Evolutionary conservation across 2,113 vertebrate species (phyloP), one percentile per base, ranked within the genome.

Genomic region (Aldabrachelys gigantea): DNA sequence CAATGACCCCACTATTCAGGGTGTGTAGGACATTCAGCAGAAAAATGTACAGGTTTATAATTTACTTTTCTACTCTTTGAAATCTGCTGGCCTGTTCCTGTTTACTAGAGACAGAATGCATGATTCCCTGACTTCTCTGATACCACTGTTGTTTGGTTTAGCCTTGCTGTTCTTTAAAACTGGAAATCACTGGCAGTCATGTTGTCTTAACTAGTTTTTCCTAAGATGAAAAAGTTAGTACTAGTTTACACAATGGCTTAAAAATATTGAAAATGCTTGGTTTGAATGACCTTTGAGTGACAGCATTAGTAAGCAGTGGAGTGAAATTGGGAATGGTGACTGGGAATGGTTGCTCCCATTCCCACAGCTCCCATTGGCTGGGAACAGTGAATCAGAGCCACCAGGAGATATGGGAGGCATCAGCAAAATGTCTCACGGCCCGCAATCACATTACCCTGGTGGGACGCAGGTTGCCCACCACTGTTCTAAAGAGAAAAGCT

Each of bases 31-130:
- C 62, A n/a, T 69, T 69, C 35, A 69, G 31, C 62, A n/a, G 62
- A 69, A 81, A 56, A 82, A 50, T 50, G 56, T 25, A 59, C 78
- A 53, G 57, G 21, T 89, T 82, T 81, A 89, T 49, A 80, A 76
- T 59, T 81, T 82, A 83, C 81, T 96, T 93, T 94, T 95, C 80
- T 6, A 53, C 76, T 85, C 91, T 95, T 31, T 94, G 92, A 91
- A 85, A 94, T 84, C 52, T 49, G 4, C 24, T 75, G 80, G 65
- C 85, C 79, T 86, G 90, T 86, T 13, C 29, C 79, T 93, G 21
- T 89, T 72, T 95, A 85, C 57, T 83, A 57, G 69, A 89, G 57
- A 76, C 69, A 91, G 80, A 93, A 86, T 27, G 84, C 49, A n/a
- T 69, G 80, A 88, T 87, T 91, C 89, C 84, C n/a, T 13, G 24